Evolutionary conservation across 2,113 vertebrate genomes (phyloP).

Genomic region (Accipiter cooperii): DNA sequence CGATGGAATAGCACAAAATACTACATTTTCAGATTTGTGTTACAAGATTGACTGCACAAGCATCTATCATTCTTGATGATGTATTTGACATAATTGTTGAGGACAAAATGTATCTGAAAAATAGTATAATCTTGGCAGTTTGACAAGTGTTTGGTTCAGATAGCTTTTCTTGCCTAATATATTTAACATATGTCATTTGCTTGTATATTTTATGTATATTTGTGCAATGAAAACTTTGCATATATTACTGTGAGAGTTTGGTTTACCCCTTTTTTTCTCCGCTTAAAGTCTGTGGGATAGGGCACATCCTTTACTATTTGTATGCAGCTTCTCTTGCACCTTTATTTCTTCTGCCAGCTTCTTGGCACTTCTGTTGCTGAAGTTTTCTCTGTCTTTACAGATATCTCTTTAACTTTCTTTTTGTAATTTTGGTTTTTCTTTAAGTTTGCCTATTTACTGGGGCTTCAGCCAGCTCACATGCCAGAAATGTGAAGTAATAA

Average conservation of each 20-base stretch:
- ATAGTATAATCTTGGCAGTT: neutral
- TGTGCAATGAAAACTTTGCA: neutral
- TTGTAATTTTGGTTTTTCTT: neutral
- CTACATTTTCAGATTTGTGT: neutral
- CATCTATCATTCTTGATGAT: neutral
- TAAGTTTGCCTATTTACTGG: neutral
- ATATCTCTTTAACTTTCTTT: neutral
- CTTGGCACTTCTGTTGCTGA: neutral
- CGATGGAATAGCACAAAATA: neutral
- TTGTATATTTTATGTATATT: neutral
- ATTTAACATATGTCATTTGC: neutral
- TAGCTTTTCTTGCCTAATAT: neutral
- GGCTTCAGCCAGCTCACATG: neutral
- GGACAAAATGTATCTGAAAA: neutral
- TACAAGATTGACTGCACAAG: neutral
- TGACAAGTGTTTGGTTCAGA: neutral
- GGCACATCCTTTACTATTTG: neutral
- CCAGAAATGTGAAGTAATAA: neutral
- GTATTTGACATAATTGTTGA: neutral
- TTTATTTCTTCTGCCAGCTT: conserved; percentile 18
- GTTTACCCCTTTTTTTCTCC: neutral
- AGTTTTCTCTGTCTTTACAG: conserved; percentile 3
- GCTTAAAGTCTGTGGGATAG: neutral
- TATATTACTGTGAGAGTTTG: neutral
- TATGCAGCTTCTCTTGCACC: neutral